Evolutionary conservation across 2,113 vertebrate genomes (phyloP).

Genomic region (Myotis lucifugus): DNA sequence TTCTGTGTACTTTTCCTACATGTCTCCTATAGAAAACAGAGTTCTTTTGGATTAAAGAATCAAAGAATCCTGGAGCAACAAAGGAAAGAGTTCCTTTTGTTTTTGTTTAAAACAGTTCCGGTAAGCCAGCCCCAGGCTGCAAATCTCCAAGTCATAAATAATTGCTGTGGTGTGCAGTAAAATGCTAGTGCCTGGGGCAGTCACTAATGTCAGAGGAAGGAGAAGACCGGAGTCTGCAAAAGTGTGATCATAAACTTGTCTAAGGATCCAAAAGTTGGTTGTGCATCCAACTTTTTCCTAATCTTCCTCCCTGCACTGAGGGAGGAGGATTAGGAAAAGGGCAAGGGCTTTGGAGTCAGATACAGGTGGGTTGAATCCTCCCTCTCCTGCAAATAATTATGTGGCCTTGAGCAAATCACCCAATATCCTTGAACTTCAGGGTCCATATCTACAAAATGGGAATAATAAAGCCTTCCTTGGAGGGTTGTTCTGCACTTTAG

Average conservation of each 20-base stretch:
- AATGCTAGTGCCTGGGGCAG: conserved; percentile 56
- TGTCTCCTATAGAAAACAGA: neutral
- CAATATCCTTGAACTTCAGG: neutral
- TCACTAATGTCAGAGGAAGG: conserved; percentile 49
- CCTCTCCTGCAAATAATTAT: neutral
- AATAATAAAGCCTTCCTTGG: neutral
- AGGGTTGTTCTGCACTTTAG: neutral
- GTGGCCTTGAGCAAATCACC: neutral
- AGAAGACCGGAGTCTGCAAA: neutral
- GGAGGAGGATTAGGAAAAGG: neutral
- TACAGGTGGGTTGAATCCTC: neutral
- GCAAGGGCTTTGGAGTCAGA: neutral
- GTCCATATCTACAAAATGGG: neutral
- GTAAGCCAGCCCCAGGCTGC: conserved; percentile 62
- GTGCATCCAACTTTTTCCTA: neutral
- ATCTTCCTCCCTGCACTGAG: neutral
- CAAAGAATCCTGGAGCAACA: conserved; percentile 63
- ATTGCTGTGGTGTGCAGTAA: conserved; percentile 49
- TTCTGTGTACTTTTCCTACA: neutral
- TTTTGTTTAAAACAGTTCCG: conserved; percentile 74
- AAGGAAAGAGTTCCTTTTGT: conserved; percentile 68
- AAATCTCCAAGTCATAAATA: conserved; percentile 73
- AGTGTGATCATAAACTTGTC: conserved; percentile 46
- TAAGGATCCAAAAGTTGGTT: conserved; percentile 35
- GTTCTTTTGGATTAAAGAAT: conserved; percentile 65